Percentiles rank a stretch among this genome's conserved stretches.
phyloP scores from a whole-genome alignment of 1,140 invertebrate species.

The Drosophila seguyi region DNA sequence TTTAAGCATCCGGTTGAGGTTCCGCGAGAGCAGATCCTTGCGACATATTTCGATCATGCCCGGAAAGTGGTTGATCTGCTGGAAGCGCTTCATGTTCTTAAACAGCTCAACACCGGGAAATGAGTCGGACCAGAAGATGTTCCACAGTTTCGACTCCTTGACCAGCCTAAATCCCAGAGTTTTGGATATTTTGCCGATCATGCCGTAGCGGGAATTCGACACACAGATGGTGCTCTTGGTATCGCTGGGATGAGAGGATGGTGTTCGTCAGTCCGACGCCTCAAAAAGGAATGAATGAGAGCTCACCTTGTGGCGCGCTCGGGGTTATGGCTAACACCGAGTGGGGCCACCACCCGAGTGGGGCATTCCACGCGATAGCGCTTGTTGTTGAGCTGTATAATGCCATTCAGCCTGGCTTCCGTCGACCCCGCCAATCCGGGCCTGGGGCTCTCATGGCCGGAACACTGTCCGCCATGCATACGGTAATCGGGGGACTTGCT shows the following conservation, averaged over 20 bases:
- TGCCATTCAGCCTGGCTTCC: constrained; percentile 38
- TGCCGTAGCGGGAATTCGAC: constrained; percentile 90
- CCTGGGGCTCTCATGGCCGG: constrained; percentile 6
- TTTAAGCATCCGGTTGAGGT: constrained; percentile 94
- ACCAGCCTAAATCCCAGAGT: constrained; percentile 93
- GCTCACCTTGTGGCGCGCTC: constrained; percentile 36
- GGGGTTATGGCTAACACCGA: neutral
- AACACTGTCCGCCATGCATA: constrained; percentile 5
- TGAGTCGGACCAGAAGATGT: constrained; percentile 95
- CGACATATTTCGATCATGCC: constrained; percentile 95
- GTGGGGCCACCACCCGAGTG: neutral
- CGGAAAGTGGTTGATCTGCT: constrained; percentile 97
- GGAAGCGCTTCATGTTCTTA: constrained; percentile 95
- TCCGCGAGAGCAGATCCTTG: constrained; percentile 93
- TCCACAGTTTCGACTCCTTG: constrained; percentile 92
- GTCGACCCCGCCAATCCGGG: neutral
- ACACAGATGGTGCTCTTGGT: constrained; percentile 88
- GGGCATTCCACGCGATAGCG: constrained; percentile 69
- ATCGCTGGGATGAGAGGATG: constrained; percentile 43
- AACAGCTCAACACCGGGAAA: constrained; percentile 92
- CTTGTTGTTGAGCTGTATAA: constrained; percentile 70
- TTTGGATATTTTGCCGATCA: constrained; percentile 89
- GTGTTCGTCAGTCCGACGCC: neutral
- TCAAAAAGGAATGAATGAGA: neutral
- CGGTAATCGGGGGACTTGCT: constrained; percentile 16